Base-by-base conservation (phyloP, 2,797 vertebrate genomes). In the Ambastaia sidthimunki region DNA sequence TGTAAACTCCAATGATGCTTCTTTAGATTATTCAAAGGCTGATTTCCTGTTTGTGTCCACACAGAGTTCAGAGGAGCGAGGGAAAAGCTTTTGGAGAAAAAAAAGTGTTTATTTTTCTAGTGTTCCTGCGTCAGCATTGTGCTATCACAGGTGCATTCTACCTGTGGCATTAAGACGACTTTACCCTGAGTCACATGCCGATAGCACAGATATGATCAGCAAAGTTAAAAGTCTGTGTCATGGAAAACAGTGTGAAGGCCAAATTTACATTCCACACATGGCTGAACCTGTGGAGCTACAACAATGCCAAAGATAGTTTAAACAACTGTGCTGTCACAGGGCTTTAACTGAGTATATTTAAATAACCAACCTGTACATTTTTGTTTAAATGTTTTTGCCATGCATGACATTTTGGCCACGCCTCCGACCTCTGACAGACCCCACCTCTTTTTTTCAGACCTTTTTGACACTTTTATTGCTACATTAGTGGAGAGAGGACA, bases 21-120 rank as follows among this genome's bases (percentile, higher is more conserved):
- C 25, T 19, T 55, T 37, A 57, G 31, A 70, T 23, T 52, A 21
- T 28, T 55, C n/a, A 57, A 23, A 65, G 34, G 18, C 18, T 82
- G 55, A 7, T 60, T 83, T 88, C 83, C 60, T 57, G 80, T 83
- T 87, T 84, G 65, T 68, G 54, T 76, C 15, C 60, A 21, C 52
- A 62, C n/a, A 28, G 16, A 55, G 47, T 63, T 67, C 52, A 76
- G 60, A 47, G 3, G 63, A 66, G 19, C 18, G n/a, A 68, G 44
- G 71, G 16, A 28, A 67, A 15, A 3, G 10, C 63, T 37, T 68
- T 16, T 1, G 15, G 25, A 68, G 63, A 7, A 67, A 74, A 16
- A 7, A 67, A 74, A 16, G 21, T 23, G 9, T 47, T 2, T 31
- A 28, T 79, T 65, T 59, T 28, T 73, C 41, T 50, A 68, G 57